Conservation (phyloP, 2,797 vertebrate species). For the Nannoperca australis region DNA sequence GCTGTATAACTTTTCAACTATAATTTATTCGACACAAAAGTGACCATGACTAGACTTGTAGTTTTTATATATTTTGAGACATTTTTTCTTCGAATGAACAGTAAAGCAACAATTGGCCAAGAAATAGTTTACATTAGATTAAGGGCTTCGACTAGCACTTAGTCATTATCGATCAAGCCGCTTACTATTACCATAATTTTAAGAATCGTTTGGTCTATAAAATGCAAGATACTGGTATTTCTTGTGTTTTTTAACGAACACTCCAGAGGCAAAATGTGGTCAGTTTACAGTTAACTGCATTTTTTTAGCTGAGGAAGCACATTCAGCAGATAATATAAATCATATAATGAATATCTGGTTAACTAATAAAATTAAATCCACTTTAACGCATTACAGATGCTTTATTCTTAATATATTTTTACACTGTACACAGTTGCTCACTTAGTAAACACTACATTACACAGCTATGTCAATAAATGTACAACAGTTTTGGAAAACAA, state of each 20-base stretch:
- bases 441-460: conserved; percentile 89
- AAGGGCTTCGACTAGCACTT: background rate
- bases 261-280: background rate
- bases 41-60: background rate
- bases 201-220: background rate
- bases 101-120: too few species aligned
- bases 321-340: background rate
- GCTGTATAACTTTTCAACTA: background rate
- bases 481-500: conserved; percentile 84
- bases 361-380: conserved; percentile 11
- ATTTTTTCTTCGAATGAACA: background rate
- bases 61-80: background rate
- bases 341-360: background rate
- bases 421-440: conserved; percentile 89
- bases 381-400: conserved; percentile 75
- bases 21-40: background rate
- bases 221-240: background rate
- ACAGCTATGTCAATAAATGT: conserved; percentile 85
- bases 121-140: background rate
- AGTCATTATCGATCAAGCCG: background rate
- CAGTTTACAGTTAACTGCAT: conserved; percentile 51
- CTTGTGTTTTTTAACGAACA: background rate
- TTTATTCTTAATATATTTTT: conserved; percentile 88
- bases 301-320: conserved; percentile 42
- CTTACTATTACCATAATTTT: background rate